Evolutionary conservation across 2,888 invertebrate genomes (phyloP).

Genomic region (Elysia crispata): DNA sequence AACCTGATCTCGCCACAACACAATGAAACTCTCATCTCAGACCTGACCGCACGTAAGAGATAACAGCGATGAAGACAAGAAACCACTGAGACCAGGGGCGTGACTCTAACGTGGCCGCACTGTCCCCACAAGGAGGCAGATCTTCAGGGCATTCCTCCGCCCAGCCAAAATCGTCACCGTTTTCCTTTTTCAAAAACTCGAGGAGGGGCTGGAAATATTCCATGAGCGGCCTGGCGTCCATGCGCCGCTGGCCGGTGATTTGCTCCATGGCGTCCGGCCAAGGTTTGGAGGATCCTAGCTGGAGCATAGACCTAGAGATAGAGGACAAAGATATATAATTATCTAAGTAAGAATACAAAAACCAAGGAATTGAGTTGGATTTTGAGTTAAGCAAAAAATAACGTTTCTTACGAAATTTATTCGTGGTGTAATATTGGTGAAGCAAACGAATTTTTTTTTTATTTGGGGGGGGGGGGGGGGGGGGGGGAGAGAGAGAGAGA

Average conservation of each 20-base stretch:
- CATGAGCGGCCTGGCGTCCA: constrained; percentile 87
- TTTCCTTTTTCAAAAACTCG: constrained; percentile 84
- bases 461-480: constrained; percentile 3
- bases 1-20: no score
- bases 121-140: not conserved
- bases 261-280: constrained; percentile 87
- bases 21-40: no score
- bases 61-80: no score
- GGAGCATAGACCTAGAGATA: constrained; percentile 75
- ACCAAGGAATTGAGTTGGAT: no score
- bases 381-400: no score
- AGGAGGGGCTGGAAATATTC: constrained; percentile 90
- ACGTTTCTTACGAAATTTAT: no score
- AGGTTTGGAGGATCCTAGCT: constrained; percentile 78
- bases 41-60: no score
- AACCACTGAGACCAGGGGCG: no score
- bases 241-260: constrained; percentile 84
- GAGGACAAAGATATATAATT: no score
- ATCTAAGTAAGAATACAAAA: no score
- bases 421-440: no score
- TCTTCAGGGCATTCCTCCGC: constrained; percentile 12
- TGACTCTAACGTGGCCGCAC: not conserved
- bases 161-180: constrained; percentile 45
- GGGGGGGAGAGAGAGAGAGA: not conserved
- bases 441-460: no score